These are phyloP conservation scores for Ptychochromis oligacanthus DNA, from an alignment of 2,113 vertebrate genomes.

Conservation along the genomic window DNA sequence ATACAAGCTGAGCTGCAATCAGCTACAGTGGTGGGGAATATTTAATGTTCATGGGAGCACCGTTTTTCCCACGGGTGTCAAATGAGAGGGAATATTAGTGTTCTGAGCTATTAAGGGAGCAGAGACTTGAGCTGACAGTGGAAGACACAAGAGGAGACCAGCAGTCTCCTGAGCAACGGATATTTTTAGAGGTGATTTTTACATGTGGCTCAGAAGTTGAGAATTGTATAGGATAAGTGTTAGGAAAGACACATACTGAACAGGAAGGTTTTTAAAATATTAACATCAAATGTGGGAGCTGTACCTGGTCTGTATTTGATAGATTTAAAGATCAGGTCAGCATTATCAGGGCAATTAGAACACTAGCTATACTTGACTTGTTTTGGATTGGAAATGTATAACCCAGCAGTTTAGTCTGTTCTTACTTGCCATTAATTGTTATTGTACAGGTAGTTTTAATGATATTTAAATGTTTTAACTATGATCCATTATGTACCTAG, in stretches of 20 bases:
- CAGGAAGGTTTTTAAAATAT: slow-evolving; percentile 18
- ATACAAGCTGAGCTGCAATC: slow-evolving; percentile 23
- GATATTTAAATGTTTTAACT: neutral
- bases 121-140: slow-evolving; percentile 43
- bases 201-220: slow-evolving; percentile 38
- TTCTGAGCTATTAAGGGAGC: slow-evolving; percentile 46
- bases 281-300: neutral
- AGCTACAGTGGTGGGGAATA: slow-evolving; percentile 25
- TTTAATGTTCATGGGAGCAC: slow-evolving; percentile 45
- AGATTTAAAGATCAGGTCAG: neutral
- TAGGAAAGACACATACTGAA: neutral
- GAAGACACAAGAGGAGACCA: slow-evolving; percentile 20
- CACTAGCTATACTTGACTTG: neutral
- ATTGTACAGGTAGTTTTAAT: neutral
- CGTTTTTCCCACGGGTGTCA: slow-evolving; percentile 41
- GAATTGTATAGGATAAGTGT: slow-evolving; percentile 23
- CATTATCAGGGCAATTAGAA: neutral
- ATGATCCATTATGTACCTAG: neutral
- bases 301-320: neutral
- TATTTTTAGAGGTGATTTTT: slow-evolving; percentile 61
- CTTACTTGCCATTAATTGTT: neutral
- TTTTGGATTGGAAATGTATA: neutral
- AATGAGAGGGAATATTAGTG: slow-evolving; percentile 58
- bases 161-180: slow-evolving; percentile 45
- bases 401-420: neutral